Evolutionary conservation across 2,888 invertebrate species (phyloP), one percentile per base, ranked within the genome.

Genomic region (Nomada hirtipes): DNA sequence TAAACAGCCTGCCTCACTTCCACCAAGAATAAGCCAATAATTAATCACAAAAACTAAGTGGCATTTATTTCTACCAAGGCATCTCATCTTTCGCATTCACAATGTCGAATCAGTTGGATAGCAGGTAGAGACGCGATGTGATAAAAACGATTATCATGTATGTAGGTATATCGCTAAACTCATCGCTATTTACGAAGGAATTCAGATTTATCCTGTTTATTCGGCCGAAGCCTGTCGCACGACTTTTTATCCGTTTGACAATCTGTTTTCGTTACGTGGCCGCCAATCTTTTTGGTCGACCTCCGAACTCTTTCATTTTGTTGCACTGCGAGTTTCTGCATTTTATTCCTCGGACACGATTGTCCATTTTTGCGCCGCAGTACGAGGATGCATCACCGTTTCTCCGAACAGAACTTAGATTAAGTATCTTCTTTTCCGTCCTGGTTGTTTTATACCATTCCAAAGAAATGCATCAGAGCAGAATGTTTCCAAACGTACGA

Each of bases 281-380:
- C 79, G 29, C 68, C 20, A 72, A 88, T 86, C 79, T 73, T 79
- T 86, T 76, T 57, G 77, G 29, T 80, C 83, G 87, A 87, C 88
- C 86, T 88, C 84, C 77, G 82, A 85, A 87, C 87, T 87, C 76
- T 60, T 89, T 73, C 76, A 79, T 79, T 73, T 82, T 77, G 71
- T 76, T 76, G 47, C 63, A 18, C 67, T 50, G 26, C 60, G 20
- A 70, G 64, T 63, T 70, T 69, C 59, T 67, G 71, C 77, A 73
- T 80, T 85, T 83, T 86, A 84, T 84, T 76, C 79, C 72, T 65
- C 20, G n/a, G 55, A 50, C 47, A 59, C 20, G 69, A 83, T 67
- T 71, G 55, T 36, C 50, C 73, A 82, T 82, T 82, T 83, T 83
- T 78, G 67, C 63, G 23, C 65, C 47, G 20, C 50, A 20, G 29